These are phyloP conservation scores for Bombus ignitus DNA, from an alignment of 1,140 invertebrate species.

Conservation along the genomic window DNA sequence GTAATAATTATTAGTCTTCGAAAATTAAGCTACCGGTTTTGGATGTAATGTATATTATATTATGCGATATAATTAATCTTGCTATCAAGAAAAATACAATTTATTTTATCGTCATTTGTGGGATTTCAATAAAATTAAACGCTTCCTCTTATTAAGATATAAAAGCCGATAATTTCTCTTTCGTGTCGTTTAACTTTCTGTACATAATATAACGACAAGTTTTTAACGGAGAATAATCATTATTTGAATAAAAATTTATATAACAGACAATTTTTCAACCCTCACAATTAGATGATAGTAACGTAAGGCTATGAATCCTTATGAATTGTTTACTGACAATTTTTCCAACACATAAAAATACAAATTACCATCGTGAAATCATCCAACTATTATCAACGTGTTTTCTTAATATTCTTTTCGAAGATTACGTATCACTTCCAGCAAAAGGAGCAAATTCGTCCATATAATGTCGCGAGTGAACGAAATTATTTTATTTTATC, in stretches of 20 bases:
- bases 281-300: fast-evolving
- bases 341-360: background rate
- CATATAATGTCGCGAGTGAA: too few species aligned
- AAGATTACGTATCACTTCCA: too few species aligned
- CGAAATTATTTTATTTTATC: too few species aligned
- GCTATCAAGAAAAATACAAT: background rate
- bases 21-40: background rate
- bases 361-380: too few species aligned
- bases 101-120: background rate
- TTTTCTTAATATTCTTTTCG: background rate
- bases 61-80: background rate
- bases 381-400: background rate
- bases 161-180: too few species aligned
- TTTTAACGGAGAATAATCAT: background rate
- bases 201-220: background rate
- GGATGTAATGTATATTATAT: background rate
- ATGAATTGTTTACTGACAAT: too few species aligned
- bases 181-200: background rate
- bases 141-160: too few species aligned
- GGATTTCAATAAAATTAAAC: too few species aligned
- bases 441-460: too few species aligned
- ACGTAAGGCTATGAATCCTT: background rate
- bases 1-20: background rate
- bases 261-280: background rate
- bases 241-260: background rate